Evolutionary conservation across 2,888 invertebrate genomes (phyloP), one percentile per base, ranked within the genome.

Genomic region (Dasysyrphus tricinctus): DNA sequence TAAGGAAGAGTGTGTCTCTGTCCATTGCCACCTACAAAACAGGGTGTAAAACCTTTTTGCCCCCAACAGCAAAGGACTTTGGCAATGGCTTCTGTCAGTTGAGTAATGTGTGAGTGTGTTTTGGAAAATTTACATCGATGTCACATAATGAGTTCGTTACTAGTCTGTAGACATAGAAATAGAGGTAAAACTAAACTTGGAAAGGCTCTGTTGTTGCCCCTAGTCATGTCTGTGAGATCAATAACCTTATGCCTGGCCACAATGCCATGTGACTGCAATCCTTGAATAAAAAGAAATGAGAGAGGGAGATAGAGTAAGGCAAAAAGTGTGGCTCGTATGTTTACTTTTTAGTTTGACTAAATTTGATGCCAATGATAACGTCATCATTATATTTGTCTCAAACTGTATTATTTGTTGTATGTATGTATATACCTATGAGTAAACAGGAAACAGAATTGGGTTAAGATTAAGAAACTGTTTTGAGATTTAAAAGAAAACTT

Each of bases 211-310:
- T 67, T 86, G 74, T 86, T 85, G 81, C 59, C 67, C 67, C n/a
- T 47, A 78, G 86, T 78, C 78, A 79, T 79, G 82, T 86, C 82
- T 75, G 78, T 51, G 54, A 47, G 86, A 86, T 82, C 86, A 86
- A 86, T 86, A 86, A 86, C 82, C 86, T 79, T 67, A 78, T 72
- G 54, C 14, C 29, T 11, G 49, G 29, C 14, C 39, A 80, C 63
- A 65, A 39, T 72, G 49, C 73, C 80, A 85, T 85, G 85, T 85
- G 85, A 65, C 85, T 69, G 49, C 11, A 49, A 59, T 80, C 42
- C 65, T 80, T 75, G 54, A 63, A 57, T 49, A 49, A 2, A 42
- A 19, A 42, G 1, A 4, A 19, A 2, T 32, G 3, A 65, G 65
- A 34, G 34, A 34, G 32, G 0, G 24, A 19, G n/a, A 65, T n/a